These are phyloP conservation scores for Larimichthys crocea DNA, from an alignment of 2,113 vertebrate species.

Conservation along the genomic window DNA sequence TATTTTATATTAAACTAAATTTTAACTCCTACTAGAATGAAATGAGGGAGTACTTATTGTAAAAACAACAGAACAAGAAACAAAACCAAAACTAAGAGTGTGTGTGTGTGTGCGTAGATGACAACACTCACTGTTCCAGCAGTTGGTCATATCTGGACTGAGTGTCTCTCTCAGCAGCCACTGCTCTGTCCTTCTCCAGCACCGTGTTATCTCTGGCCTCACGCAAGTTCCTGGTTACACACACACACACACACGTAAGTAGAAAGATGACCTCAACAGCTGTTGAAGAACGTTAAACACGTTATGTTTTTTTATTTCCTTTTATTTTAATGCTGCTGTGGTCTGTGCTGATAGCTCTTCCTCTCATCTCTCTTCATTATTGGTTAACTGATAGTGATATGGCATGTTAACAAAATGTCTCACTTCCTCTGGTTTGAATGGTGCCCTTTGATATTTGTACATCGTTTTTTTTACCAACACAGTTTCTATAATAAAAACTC, in stretches of 20 bases:
- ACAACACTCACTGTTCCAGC: constrained; percentile 91
- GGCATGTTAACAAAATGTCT: neutral
- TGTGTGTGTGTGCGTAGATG: neutral
- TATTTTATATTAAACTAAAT: no score
- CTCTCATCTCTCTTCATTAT: neutral
- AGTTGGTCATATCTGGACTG: constrained; percentile 92
- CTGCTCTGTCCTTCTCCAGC: constrained; percentile 91
- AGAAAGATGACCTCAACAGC: neutral
- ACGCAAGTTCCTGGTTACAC: constrained; percentile 88
- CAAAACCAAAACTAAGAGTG: no score
- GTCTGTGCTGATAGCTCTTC: neutral
- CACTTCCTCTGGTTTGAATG: neutral
- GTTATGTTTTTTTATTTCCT: neutral
- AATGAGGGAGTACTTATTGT: no score
- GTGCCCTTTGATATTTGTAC: neutral
- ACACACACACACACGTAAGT: neutral
- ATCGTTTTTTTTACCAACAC: neutral
- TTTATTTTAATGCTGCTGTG: constrained; percentile 7
- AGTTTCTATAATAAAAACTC: neutral
- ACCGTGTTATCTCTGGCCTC: constrained; percentile 93
- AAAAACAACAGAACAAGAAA: no score
- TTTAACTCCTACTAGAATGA: no score
- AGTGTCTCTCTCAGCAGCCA: constrained; percentile 88
- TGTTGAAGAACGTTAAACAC: neutral
- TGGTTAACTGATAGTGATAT: neutral